Percentiles rank a stretch among this genome's conserved stretches.
phyloP scores from a whole-genome alignment of 2,797 vertebrate species.

The Margarornis squamiger region DNA sequence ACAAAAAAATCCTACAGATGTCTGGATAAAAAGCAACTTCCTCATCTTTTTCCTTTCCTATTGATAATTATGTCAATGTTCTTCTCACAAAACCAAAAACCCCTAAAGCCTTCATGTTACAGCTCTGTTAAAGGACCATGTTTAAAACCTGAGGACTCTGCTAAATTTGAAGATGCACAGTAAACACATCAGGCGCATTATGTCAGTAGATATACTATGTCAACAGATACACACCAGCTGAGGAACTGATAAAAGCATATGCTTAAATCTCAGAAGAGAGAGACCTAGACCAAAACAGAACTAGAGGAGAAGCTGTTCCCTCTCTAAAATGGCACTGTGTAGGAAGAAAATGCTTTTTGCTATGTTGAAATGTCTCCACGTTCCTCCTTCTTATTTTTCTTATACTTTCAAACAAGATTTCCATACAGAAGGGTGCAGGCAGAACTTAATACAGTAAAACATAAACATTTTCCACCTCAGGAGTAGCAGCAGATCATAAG shows the following conservation, averaged over 20 bases:
- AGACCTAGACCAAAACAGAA: slow-evolving; percentile 61
- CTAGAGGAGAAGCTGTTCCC: background rate
- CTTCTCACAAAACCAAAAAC: background rate
- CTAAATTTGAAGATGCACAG: background rate
- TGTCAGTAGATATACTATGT: background rate
- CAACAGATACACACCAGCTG: slow-evolving; percentile 40
- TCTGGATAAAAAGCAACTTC: background rate
- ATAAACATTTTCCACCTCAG: background rate
- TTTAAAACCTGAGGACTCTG: background rate
- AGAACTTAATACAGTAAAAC: slow-evolving; percentile 11
- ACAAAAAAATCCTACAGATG: background rate
- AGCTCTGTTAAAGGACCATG: background rate
- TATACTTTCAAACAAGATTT: slow-evolving; percentile 13
- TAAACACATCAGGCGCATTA: background rate
- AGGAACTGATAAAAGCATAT: slow-evolving; percentile 25
- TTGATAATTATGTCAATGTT: background rate
- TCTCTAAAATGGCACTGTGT: slow-evolving; percentile 41
- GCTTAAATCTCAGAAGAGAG: slow-evolving; percentile 55
- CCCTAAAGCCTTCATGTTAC: background rate
- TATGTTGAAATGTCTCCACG: slow-evolving; percentile 29
- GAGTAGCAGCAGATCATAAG: background rate
- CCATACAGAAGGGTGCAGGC: background rate
- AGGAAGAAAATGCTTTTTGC: slow-evolving; percentile 50
- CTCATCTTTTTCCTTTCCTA: background rate
- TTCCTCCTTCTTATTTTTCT: background rate